Conservation (phyloP, 2,888 invertebrate species). For the Eupithecia subumbrata region DNA sequence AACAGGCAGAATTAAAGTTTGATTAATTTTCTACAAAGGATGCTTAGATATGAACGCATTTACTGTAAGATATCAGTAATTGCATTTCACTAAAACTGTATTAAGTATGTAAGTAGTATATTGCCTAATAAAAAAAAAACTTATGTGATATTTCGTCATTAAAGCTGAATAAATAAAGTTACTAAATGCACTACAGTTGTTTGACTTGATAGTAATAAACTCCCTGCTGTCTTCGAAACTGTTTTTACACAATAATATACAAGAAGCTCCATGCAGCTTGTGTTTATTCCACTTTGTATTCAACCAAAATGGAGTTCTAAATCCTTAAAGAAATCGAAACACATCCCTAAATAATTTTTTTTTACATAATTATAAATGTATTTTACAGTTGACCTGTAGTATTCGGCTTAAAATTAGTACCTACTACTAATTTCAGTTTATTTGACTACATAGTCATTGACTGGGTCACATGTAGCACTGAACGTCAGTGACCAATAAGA, state of each 20-base stretch:
- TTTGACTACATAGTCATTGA: slow-evolving; percentile 1
- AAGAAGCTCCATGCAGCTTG: not conserved
- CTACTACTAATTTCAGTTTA: slow-evolving; percentile 10
- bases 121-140: slow-evolving; percentile 69
- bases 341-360: not conserved
- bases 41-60: not conserved
- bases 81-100: slow-evolving; percentile 41
- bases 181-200: slow-evolving; percentile 20
- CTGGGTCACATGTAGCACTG: not conserved
- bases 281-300: not conserved
- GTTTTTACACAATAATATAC: not conserved
- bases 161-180: slow-evolving; percentile 33
- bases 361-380: not conserved
- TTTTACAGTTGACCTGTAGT: not conserved
- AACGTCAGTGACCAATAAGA: not conserved
- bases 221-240: not conserved
- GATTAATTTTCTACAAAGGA: not conserved
- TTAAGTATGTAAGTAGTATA: slow-evolving; percentile 48
- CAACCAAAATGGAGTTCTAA: not conserved
- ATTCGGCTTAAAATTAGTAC: not conserved
- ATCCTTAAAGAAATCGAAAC: not conserved
- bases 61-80: slow-evolving; percentile 20
- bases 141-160: slow-evolving; percentile 47
- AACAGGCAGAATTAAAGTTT: not conserved
- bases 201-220: slow-evolving; percentile 3